Base-by-base conservation (phyloP, 2,113 vertebrate genomes). In the Candoia aspera region DNA sequence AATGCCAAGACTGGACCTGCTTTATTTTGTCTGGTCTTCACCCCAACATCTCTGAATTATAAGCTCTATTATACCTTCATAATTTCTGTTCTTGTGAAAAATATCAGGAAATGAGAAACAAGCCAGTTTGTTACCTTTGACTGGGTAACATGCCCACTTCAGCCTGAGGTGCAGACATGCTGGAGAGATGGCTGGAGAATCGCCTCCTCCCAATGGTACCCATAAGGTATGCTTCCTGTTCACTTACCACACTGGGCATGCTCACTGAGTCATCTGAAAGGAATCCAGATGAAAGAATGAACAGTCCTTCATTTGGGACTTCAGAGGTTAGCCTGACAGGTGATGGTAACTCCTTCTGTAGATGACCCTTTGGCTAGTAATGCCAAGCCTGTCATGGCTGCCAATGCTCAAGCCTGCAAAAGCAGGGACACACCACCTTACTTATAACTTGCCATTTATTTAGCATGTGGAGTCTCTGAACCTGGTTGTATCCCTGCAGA, bases 201-300 rank as follows among this genome's bases (percentile, higher is more conserved):
- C 99, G 97, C 46, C 99, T 98, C 96, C 99, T 98, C 86, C 98
- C 98, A 93, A 98, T 98, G 96, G 98, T 93, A 53, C 98, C 97
- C 95, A 99, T 98, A 94, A 99, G 97, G 97, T 98, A 99, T 93
- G 98, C 98, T 97, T 99, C 99, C 6, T 99, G 99, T 95, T 99
- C 99, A 97, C 99, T 99, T 98, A 99, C 99, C 97, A 99, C 99
- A 94, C 99, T 99, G 97, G 99, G 99, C 95, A 99, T 99, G 95
- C 99, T 99, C 90, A 99, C 97, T 87, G 99, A 99, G 94, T 99
- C 99, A 96, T 99, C 99, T 99, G 94, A 60, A 94, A 95, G 92
- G 58, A 95, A 49, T 92, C 54, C 26, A 37, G 88, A 89, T 49
- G 13, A 42, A 33, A 88, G 83, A 85, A 92, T 58, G 92, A 93